Base-by-base conservation (phyloP, 1,140 invertebrate genomes). In the Drosophila subpulchrella region DNA sequence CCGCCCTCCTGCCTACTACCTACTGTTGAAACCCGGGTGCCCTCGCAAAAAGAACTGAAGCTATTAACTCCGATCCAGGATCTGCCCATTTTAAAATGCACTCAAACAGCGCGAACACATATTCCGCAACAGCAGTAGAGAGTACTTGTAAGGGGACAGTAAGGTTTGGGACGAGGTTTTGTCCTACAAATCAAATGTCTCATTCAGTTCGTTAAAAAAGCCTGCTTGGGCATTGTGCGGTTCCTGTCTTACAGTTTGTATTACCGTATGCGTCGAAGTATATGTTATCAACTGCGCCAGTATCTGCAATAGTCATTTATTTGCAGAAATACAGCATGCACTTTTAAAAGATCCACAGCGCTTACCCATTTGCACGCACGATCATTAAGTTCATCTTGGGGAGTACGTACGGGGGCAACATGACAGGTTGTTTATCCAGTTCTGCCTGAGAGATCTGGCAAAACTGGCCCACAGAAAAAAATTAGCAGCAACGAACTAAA, bases 391-490 rank as follows among this genome's bases (percentile, higher is more conserved):
- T 72, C 47, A 70, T 71, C 73, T 70, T 36, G 46, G 56, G 48
- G 51, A 44, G 50, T 17, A 42, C 36, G 47, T 38, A 56, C 20
- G 41, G 32, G 46, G 27, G 42, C 38, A 44, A 38, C 58, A 61
- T 70, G 75, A 83, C 80, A 83, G 81, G 80, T 83, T 83, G 65
- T 71, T 79, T 79, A 79, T 83, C 80, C 65, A 83, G 80, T 83
- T 79, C 65, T 77, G 62, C 30, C 44, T 51, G 68, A 59, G 46
- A 77, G 67, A 56, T 62, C 75, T 78, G 60, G 62, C 63, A 47
- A 75, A 83, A 75, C 63, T 78, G 65, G 63, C 67, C 70, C 68
- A 58, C 44, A 32, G 38, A 46, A 48, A 62, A 62, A 56, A 55
- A 20, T 53, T 24, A 47, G 61, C 54, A 67, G 34, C 53, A 44